phyloP scores from a whole-genome alignment of 64 coral and sea anemone genomes.

The Montipora efflorescens region DNA sequence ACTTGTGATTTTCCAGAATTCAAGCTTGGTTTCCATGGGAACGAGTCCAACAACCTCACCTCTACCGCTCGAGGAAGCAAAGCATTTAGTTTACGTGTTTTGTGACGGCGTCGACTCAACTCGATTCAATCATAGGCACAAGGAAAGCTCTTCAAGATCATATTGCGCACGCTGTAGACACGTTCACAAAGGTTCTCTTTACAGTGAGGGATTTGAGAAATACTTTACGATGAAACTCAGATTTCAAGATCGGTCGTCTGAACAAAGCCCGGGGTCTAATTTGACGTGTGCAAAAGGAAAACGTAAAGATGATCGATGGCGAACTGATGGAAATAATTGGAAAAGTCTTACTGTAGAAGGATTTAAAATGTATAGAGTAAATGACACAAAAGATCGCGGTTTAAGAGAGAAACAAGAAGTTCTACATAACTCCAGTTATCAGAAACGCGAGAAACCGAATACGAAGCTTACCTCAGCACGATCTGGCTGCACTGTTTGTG shows the following conservation, averaged over 20 bases:
- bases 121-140: background rate
- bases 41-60: background rate
- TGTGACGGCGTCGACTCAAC: background rate
- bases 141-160: background rate
- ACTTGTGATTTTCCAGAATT: background rate
- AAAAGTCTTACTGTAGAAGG: background rate
- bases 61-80: background rate
- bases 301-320: too few species aligned
- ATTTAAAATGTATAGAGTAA: slow-evolving; percentile 3
- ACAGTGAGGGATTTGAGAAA: slow-evolving; percentile 29
- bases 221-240: background rate
- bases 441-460: too few species aligned
- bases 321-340: background rate
- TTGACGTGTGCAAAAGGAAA: too few species aligned
- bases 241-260: background rate
- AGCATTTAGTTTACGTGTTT: slow-evolving; percentile 34
- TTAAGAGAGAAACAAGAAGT: background rate
- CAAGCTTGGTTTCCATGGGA: slow-evolving; percentile 2
- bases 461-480: background rate
- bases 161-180: slow-evolving; percentile 24
- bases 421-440: background rate
- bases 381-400: background rate
- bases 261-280: too few species aligned
- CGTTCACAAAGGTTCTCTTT: background rate
- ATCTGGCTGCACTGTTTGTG: slow-evolving; percentile 10